phyloP scores from a whole-genome alignment of 2,888 invertebrate species.

The Protodeltote pygarga region DNA sequence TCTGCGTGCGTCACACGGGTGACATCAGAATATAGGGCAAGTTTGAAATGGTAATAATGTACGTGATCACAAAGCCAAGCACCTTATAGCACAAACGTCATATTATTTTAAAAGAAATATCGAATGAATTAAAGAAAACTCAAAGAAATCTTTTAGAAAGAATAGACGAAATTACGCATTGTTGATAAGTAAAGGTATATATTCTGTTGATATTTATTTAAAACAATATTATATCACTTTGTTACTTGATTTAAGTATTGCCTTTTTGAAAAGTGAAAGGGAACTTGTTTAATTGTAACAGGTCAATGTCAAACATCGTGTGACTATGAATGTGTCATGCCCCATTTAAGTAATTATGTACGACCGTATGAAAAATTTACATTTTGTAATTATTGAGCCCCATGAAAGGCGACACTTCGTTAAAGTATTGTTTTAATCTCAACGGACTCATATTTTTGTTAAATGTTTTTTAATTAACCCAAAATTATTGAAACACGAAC shows the following conservation, averaged over 20 bases:
- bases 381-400: slow-evolving; percentile 24
- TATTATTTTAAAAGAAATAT: slow-evolving; percentile 26
- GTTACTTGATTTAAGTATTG: neutral
- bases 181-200: neutral
- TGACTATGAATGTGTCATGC: slow-evolving; percentile 30
- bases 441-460: too few species aligned
- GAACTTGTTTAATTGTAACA: slow-evolving; percentile 11
- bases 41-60: slow-evolving; percentile 45
- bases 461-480: too few species aligned
- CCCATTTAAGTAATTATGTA: slow-evolving; percentile 19
- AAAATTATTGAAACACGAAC: too few species aligned
- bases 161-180: neutral
- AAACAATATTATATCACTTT: too few species aligned
- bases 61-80: slow-evolving; percentile 43
- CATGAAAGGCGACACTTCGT: too few species aligned
- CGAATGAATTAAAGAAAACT: slow-evolving; percentile 10
- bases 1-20: slow-evolving; percentile 46
- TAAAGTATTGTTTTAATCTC: too few species aligned
- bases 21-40: slow-evolving; percentile 48
- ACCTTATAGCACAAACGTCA: slow-evolving; percentile 26
- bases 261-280: slow-evolving; percentile 34
- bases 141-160: slow-evolving; percentile 6
- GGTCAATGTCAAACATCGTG: slow-evolving; percentile 36
- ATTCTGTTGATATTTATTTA: neutral
- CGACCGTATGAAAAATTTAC: slow-evolving; percentile 19